phyloP scores from a whole-genome alignment of 2,888 invertebrate species.

The Netelia virgata region DNA sequence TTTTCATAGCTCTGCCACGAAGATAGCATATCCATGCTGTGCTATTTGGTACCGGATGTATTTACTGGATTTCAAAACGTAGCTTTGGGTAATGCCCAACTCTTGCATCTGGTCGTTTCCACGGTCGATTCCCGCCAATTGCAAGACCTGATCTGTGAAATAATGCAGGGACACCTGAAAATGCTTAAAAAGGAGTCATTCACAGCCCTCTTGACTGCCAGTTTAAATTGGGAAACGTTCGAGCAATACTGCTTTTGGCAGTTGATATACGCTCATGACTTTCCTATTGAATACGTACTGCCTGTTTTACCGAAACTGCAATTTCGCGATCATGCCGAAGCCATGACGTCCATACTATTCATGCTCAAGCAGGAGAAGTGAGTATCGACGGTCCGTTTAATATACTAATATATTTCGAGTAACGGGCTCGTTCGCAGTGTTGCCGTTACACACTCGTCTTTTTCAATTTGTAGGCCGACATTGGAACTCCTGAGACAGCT shows the following conservation, averaged over 20 bases:
- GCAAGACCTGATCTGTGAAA: constrained; percentile 95
- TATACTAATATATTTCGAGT: not conserved
- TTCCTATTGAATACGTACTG: constrained; percentile 95
- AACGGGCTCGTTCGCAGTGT: too few species aligned
- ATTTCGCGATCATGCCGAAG: constrained; percentile 95
- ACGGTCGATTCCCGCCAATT: constrained; percentile 96
- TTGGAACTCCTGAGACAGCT: constrained; percentile 94
- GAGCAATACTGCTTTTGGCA: constrained; percentile 99
- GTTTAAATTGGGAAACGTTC: constrained; percentile 97
- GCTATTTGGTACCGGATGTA: constrained; percentile 96
- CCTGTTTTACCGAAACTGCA: constrained; percentile 92
- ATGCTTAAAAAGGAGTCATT: constrained; percentile 93
- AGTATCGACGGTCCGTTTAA: constrained; percentile 71
- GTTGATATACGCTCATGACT: constrained; percentile 96
- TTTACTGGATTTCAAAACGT: constrained; percentile 95
- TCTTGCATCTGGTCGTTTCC: constrained; percentile 95
- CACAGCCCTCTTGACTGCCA: constrained; percentile 91
- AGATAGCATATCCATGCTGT: constrained; percentile 94
- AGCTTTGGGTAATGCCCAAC: constrained; percentile 94
- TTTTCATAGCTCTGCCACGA: constrained; percentile 90
- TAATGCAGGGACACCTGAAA: constrained; percentile 94
- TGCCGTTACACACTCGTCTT: too few species aligned
- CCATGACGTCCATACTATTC: constrained; percentile 94
- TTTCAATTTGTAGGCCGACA: constrained; percentile 88
- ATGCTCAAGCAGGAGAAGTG: constrained; percentile 96